These are phyloP conservation scores for Drosophila vallismaia DNA, from an alignment of 2,888 invertebrate species.

Conservation along the genomic window DNA sequence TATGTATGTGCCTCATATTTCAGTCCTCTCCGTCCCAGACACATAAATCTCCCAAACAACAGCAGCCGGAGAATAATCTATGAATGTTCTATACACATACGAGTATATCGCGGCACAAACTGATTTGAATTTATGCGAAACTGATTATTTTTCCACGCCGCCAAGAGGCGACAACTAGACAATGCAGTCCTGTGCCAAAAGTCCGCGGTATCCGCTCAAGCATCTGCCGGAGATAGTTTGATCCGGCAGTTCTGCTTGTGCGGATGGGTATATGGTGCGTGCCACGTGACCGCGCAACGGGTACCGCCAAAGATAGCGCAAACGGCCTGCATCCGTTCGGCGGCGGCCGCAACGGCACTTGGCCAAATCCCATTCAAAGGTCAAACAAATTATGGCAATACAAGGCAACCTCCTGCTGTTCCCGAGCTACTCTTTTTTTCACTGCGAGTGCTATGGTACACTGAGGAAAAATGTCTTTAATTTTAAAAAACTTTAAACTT, in stretches of 20 bases:
- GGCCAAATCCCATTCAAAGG: conserved; percentile 76
- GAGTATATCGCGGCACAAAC: conserved; percentile 36
- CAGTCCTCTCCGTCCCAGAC: conserved; percentile 69
- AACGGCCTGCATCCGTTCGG: conserved; percentile 47
- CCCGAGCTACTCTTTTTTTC: not conserved
- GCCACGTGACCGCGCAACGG: conserved; percentile 42
- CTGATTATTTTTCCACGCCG: conserved; percentile 70
- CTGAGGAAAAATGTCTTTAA: not conserved
- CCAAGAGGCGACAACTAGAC: conserved; percentile 42
- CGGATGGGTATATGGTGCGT: conserved; percentile 15
- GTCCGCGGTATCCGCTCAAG: conserved; percentile 16
- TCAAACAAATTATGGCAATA: conserved; percentile 77
- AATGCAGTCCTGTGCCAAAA: conserved; percentile 15
- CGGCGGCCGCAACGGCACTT: conserved; percentile 45
- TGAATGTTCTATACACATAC: conserved; percentile 2
- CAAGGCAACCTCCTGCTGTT: conserved; percentile 31
- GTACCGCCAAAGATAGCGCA: conserved; percentile 54
- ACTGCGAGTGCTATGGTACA: not conserved
- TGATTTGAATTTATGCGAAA: conserved; percentile 82
- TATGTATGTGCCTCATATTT: conserved; percentile 67
- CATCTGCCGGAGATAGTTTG: conserved; percentile 42
- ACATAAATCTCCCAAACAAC: conserved; percentile 79
- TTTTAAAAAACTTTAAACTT: too few species aligned
- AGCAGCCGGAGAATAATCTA: not conserved
- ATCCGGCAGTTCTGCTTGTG: conserved; percentile 11